These are phyloP conservation scores for Liposcelis brunnea DNA, from an alignment of 2,888 invertebrate species.

Conservation along the genomic window DNA sequence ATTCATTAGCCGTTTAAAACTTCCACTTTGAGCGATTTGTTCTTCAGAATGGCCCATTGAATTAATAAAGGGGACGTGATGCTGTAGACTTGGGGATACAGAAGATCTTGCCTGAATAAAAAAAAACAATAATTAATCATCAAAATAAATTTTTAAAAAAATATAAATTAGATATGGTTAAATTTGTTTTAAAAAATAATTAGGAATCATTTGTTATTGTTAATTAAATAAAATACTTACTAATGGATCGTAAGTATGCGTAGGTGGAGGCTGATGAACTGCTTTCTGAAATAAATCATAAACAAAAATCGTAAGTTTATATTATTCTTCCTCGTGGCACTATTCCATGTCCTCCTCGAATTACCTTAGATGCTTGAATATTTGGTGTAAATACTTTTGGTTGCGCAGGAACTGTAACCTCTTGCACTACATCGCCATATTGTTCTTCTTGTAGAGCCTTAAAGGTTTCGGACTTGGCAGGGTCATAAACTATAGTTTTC, in stretches of 20 bases:
- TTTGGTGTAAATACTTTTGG: constrained; percentile 49
- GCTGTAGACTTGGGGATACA: constrained; percentile 9
- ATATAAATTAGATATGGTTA: constrained; percentile 10
- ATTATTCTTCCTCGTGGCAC: too few species aligned
- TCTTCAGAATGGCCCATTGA: constrained; percentile 52
- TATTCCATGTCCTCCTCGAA: too few species aligned
- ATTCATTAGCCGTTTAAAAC: constrained; percentile 84
- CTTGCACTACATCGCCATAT: constrained; percentile 43
- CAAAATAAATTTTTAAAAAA: neutral
- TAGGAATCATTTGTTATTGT: too few species aligned
- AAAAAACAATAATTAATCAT: constrained; percentile 10
- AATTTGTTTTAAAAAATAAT: neutral
- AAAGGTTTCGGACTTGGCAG: constrained; percentile 75
- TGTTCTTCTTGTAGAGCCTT: constrained; percentile 69
- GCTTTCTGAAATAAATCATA: constrained; percentile 16
- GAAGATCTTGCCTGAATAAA: constrained; percentile 12
- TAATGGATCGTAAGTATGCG: constrained; percentile 17
- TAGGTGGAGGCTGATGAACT: constrained; percentile 25
- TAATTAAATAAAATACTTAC: constrained; percentile 2
- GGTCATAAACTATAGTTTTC: constrained; percentile 65
- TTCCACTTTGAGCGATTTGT: constrained; percentile 77
- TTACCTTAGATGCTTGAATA: constrained; percentile 30
- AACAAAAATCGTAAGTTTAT: too few species aligned
- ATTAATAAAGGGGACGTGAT: constrained; percentile 37
- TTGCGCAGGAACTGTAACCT: constrained; percentile 52